These are phyloP conservation scores for Brachypteracias leptosomus DNA, from an alignment of 2,113 vertebrate species.

Conservation along the genomic window DNA sequence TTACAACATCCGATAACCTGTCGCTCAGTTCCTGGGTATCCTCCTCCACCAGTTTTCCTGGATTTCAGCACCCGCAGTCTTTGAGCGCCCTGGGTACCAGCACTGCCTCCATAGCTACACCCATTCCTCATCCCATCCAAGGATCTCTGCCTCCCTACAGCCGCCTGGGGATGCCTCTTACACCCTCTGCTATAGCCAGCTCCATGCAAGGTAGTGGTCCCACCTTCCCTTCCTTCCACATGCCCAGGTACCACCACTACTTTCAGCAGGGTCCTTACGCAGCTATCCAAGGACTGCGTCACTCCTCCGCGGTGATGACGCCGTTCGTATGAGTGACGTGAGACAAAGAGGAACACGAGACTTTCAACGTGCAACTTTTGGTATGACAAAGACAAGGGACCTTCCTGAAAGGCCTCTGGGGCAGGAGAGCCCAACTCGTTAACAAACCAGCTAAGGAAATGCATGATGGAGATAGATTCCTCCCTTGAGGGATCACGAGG, in stretches of 20 bases:
- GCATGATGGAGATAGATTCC: slow-evolving; percentile 21
- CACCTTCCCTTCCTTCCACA: slow-evolving; percentile 96
- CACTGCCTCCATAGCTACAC: slow-evolving; percentile 81
- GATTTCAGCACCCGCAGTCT: slow-evolving; percentile 93
- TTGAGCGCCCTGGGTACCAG: slow-evolving; percentile 87
- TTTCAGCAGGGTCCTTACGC: slow-evolving; percentile 99
- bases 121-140: slow-evolving; percentile 93
- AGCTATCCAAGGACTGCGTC: slow-evolving; percentile 97
- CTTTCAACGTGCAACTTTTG: slow-evolving; percentile 4
- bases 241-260: slow-evolving; percentile 98
- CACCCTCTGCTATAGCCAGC: slow-evolving; percentile 87
- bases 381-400: slow-evolving; percentile 1
- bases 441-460: slow-evolving; percentile 13
- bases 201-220: slow-evolving; percentile 93
- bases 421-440: slow-evolving; percentile 36
- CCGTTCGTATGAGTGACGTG: slow-evolving; percentile 91
- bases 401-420: slow-evolving; percentile 37
- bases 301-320: slow-evolving; percentile 97
- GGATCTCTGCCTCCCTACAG: slow-evolving; percentile 92
- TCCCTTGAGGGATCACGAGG: background rate
- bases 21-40: slow-evolving; percentile 97
- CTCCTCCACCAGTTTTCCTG: slow-evolving; percentile 88
- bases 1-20: slow-evolving; percentile 93
- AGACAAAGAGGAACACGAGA: background rate
- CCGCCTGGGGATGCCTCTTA: slow-evolving; percentile 91